These are phyloP conservation scores for Centroberyx gerrardi DNA, from an alignment of 2,797 vertebrate species.

Conservation along the genomic window DNA sequence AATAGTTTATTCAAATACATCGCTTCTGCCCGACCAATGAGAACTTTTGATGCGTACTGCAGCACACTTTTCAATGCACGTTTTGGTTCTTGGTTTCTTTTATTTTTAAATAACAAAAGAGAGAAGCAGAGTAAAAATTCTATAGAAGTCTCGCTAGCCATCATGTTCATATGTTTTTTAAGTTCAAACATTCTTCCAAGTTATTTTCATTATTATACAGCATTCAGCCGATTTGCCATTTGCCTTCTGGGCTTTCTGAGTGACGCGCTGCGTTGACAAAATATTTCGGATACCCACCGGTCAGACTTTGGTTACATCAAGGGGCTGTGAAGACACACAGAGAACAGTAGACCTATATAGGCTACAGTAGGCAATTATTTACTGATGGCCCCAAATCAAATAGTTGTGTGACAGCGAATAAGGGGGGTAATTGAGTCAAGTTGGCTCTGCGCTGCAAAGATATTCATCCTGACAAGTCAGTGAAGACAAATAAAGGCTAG, in stretches of 20 bases:
- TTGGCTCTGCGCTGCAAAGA: no score
- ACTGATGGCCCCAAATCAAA: background rate
- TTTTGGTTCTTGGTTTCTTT: background rate
- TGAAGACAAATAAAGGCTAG: no score
- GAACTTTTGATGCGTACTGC: no score
- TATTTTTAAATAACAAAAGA: background rate
- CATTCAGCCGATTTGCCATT: constrained; percentile 10
- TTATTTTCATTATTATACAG: background rate
- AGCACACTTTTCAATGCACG: no score
- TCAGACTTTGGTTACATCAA: constrained; percentile 1
- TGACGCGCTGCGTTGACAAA: constrained; percentile 7
- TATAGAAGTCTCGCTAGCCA: no score
- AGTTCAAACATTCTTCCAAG: background rate
- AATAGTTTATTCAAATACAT: background rate
- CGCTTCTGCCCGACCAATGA: no score
- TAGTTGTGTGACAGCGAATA: no score
- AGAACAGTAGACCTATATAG: background rate
- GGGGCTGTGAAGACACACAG: background rate
- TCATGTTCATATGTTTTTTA: no score
- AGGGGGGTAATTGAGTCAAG: no score
- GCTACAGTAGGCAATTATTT: background rate
- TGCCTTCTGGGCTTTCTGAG: background rate
- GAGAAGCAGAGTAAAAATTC: background rate
- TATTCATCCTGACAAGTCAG: no score
- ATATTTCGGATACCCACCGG: constrained; percentile 10